Evolutionary conservation across 2,113 vertebrate genomes (phyloP).

Genomic region (Eonycteris spelaea): DNA sequence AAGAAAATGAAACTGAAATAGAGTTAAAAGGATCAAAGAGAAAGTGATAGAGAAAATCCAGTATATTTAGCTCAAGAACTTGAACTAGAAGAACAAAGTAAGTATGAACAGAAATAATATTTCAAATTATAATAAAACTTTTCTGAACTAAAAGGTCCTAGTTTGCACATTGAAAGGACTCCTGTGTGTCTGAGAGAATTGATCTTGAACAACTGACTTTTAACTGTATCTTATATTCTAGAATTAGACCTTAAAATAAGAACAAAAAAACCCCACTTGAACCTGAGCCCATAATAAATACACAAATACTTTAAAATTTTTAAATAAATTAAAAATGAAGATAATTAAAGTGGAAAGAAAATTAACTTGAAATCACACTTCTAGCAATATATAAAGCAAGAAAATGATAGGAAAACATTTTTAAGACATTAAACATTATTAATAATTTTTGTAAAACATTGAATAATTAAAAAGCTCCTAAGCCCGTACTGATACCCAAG

Average conservation of each 20-base stretch:
- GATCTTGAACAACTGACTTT: background rate
- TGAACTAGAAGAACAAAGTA: constrained; percentile 17
- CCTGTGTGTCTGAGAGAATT: background rate
- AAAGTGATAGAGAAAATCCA: background rate
- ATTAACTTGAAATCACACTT: background rate
- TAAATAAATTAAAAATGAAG: background rate
- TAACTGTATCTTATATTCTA: background rate
- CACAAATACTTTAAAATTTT: background rate
- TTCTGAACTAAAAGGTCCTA: background rate
- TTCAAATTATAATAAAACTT: background rate
- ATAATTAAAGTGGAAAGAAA: background rate
- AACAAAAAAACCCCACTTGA: background rate
- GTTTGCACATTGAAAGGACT: background rate
- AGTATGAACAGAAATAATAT: background rate
- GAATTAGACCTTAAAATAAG: background rate
- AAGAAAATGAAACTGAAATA: constrained; percentile 39
- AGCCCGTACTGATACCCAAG: background rate
- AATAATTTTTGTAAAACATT: background rate
- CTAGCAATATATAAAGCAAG: background rate
- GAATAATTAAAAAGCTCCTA: background rate
- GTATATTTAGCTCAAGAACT: background rate
- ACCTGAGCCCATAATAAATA: background rate
- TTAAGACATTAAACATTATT: background rate
- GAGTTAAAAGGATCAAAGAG: background rate
- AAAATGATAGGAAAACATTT: background rate